phyloP scores from a whole-genome alignment of 2,888 invertebrate species.

The Panzeria rudis region DNA sequence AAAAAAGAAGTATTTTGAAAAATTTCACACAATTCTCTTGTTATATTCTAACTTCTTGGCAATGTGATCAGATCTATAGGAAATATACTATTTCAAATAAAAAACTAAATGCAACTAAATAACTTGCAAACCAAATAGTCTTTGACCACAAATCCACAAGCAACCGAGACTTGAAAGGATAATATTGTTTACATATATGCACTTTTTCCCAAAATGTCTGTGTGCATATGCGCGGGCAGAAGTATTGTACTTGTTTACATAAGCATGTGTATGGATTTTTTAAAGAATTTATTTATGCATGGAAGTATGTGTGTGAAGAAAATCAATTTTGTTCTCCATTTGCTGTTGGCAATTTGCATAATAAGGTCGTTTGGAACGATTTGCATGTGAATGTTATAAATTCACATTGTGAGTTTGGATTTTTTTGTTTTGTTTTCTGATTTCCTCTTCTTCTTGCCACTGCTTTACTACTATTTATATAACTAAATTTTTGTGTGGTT shows the following conservation, averaged over 20 bases:
- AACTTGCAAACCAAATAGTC: conserved; percentile 11
- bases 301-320: conserved; percentile 71
- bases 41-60: no score
- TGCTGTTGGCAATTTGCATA: conserved; percentile 84
- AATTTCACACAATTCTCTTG: no score
- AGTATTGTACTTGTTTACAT: not conserved
- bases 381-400: conserved; percentile 83
- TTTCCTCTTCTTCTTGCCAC: conserved; percentile 8
- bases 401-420: conserved; percentile 74
- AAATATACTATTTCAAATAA: no score
- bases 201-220: not conserved
- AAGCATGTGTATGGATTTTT: not conserved
- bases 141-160: conserved; percentile 7
- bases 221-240: not conserved
- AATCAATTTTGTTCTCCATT: conserved; percentile 84
- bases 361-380: conserved; percentile 84
- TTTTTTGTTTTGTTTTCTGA: conserved; percentile 23
- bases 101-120: no score
- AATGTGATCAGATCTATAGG: no score
- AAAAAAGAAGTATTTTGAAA: no score
- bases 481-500: conserved; percentile 3
- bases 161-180: conserved; percentile 37
- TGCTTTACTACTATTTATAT: not conserved
- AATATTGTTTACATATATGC: conserved; percentile 12
- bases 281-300: not conserved